phyloP scores from a whole-genome alignment of 2,797 vertebrate species.

The Nyctibius grandis region DNA sequence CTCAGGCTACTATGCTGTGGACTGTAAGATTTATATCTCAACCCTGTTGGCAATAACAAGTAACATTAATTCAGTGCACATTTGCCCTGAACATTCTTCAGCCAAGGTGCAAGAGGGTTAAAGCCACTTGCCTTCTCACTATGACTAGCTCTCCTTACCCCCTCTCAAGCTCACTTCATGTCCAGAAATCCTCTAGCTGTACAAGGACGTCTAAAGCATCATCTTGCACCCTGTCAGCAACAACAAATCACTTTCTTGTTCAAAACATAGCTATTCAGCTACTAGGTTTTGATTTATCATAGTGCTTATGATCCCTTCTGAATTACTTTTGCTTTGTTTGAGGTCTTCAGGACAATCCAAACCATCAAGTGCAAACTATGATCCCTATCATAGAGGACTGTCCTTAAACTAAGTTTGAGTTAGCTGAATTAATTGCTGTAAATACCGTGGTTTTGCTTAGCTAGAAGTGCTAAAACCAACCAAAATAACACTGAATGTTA shows the following conservation, averaged over 20 bases:
- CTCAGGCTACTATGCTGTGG: neutral
- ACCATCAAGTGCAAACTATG: neutral
- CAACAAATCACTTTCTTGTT: neutral
- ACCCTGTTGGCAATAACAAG: neutral
- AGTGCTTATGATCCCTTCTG: neutral
- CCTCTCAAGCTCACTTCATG: neutral
- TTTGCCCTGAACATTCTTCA: neutral
- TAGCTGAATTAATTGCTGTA: neutral
- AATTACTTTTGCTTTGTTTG: neutral
- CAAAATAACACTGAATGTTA: neutral
- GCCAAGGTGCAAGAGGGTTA: neutral
- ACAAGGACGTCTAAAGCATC: neutral
- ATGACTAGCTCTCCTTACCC: neutral
- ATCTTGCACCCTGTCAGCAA: neutral
- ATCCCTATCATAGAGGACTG: neutral
- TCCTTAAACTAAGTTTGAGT: neutral
- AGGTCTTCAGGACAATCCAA: neutral
- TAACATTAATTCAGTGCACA: neutral
- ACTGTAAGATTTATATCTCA: neutral
- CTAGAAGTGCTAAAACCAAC: neutral
- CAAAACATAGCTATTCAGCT: neutral
- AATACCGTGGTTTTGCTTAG: neutral
- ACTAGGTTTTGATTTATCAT: neutral
- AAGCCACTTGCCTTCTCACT: neutral
- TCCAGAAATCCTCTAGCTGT: neutral